A percentile compares a stretch with the other conserved stretches of the same genome.
These are phyloP conservation scores for Oopsacas minuta DNA, from an alignment of 37 sponge, comb jelly and placozoan species.

Conservation along the genomic window DNA sequence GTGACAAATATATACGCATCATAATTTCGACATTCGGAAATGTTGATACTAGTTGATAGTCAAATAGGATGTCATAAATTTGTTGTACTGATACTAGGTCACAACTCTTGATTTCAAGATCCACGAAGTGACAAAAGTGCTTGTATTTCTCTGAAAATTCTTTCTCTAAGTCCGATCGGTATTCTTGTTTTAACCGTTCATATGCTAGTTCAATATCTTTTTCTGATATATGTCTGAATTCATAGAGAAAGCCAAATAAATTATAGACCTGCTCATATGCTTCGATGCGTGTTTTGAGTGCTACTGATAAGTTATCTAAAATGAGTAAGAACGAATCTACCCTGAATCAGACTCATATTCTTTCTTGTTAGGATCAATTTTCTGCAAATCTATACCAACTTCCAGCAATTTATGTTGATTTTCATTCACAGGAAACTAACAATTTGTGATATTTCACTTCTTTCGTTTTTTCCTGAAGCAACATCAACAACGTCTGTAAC, in stretches of 20 bases:
- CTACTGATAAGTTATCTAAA: not conserved
- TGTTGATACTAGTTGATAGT: constrained; percentile 17
- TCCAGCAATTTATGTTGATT: not conserved
- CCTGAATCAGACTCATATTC: not conserved
- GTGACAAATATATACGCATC: constrained; percentile 16
- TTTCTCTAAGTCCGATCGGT: constrained; percentile 9
- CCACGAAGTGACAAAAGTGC: constrained; percentile 3
- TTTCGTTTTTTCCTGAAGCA: not conserved
- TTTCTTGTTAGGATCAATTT: not conserved
- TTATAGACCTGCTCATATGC: not conserved
- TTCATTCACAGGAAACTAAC: not conserved
- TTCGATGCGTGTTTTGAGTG: not conserved
- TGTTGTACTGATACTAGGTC: constrained; percentile 5
- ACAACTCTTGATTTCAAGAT: not conserved
- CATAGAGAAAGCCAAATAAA: not conserved
- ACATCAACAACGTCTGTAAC: not conserved
- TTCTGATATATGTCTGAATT: constrained; percentile 16
- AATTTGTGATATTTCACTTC: not conserved
- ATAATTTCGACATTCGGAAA: constrained; percentile 25
- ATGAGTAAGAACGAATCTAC: not conserved
- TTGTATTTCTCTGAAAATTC: not conserved
- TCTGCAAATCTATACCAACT: not conserved
- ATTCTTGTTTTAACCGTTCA: constrained; percentile 13
- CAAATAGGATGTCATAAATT: constrained; percentile 16
- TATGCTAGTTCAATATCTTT: constrained; percentile 13